Conservation (phyloP, 64 coral and sea anemone species). For the Actinia tenebrosa region DNA sequence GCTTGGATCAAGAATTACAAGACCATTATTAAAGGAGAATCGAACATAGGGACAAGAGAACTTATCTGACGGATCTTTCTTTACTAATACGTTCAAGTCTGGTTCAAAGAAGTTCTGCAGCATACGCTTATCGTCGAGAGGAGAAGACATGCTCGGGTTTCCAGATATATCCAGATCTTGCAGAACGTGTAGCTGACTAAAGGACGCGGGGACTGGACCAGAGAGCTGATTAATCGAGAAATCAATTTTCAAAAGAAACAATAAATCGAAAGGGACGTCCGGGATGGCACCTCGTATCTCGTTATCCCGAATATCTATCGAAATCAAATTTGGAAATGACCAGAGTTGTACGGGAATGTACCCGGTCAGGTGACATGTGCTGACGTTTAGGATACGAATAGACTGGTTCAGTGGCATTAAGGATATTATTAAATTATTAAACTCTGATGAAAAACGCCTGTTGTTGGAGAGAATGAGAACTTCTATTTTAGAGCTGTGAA, state of each 20-base stretch:
- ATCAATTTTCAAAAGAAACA: constrained; percentile 39
- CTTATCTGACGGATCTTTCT: constrained; percentile 16
- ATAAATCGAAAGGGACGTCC: background rate
- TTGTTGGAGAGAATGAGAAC: constrained; percentile 45
- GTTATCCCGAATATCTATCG: constrained; percentile 41
- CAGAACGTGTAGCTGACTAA: background rate
- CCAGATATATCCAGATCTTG: background rate
- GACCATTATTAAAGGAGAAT: constrained; percentile 56
- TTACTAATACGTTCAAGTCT: constrained; percentile 11
- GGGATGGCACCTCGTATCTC: constrained; percentile 29
- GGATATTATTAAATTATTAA: constrained; percentile 21
- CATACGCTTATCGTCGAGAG: background rate
- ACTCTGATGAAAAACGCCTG: constrained; percentile 12
- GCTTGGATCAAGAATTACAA: constrained; percentile 56
- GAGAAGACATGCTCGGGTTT: background rate
- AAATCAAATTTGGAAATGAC: constrained; percentile 50
- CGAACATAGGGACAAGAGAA: constrained; percentile 50
- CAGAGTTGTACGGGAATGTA: constrained; percentile 38
- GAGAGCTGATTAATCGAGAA: background rate
- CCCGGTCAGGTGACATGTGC: constrained; percentile 36
- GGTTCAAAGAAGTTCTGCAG: background rate
- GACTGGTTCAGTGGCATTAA: constrained; percentile 27
- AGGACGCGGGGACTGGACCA: background rate
- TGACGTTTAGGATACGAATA: constrained; percentile 61
- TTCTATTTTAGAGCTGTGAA: constrained; percentile 28